phyloP scores from a whole-genome alignment of 2,797 vertebrate species.

The Eulemur albifrons region DNA sequence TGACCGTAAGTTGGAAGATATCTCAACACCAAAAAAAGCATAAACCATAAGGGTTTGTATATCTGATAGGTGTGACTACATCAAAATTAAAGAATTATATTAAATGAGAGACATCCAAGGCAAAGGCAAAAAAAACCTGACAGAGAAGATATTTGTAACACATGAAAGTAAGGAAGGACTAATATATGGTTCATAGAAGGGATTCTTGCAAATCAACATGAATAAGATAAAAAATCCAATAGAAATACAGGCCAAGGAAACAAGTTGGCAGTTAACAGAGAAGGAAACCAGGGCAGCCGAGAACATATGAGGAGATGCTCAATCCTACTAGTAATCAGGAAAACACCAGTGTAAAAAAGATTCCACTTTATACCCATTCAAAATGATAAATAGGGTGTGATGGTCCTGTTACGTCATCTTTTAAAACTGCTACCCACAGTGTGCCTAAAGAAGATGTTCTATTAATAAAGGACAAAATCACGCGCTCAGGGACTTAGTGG shows the following conservation, averaged over 20 bases:
- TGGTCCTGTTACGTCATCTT: neutral
- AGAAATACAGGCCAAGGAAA: neutral
- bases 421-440: neutral
- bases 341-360: neutral
- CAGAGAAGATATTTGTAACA: neutral
- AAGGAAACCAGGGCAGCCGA: neutral
- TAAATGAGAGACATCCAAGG: neutral
- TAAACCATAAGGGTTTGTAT: neutral
- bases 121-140: neutral
- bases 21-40: neutral
- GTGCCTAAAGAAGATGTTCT: neutral
- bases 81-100: neutral
- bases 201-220: neutral
- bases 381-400: neutral
- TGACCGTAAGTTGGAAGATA: neutral
- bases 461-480: neutral
- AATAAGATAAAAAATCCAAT: neutral
- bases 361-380: neutral
- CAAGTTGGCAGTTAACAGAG: neutral
- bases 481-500: too few relatives aligned
- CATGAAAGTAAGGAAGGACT: neutral
- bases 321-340: neutral
- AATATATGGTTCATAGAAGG: neutral
- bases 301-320: neutral
- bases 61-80: neutral